Base-by-base conservation (phyloP, 2,888 invertebrate genomes). In the Hirtodrosophila histrioides region DNA sequence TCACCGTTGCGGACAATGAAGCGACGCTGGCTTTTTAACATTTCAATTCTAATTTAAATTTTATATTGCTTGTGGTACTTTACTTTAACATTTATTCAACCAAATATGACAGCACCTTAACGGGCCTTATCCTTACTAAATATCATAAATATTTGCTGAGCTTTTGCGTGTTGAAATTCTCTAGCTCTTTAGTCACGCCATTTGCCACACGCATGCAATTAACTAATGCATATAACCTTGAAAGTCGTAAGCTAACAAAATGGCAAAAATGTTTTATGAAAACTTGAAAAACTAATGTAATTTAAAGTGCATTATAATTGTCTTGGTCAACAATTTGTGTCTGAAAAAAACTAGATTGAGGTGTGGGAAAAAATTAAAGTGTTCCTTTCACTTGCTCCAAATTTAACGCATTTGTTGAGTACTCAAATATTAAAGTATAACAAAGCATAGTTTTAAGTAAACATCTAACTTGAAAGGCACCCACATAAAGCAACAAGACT, bases 11-110 rank as follows among this genome's bases (percentile, higher is more conserved):
- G 77, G 58, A 63, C 43, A 54, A 45, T 61, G 51, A 62, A 56
- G 43, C 40, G 54, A 41, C 57, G 35, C 44, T 58, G 65, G 60
- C 67, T 48, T 81, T 72, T 78, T 58, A 72, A 62, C 77, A 65
- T 81, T 77, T 84, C 77, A 81, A 65, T 77, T 81, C 69, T 61
- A 83, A 81, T 82, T 82, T 81, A 75, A 72, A 75, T 78, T 69
- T 77, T 75, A 69, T 75, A 79, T 84, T 78, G 45, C 39, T 40
- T 24, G 56, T 11, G 31, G 44, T 57, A 31, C 31, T 31, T 9
- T 43, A 10, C 46, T 44, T 12, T 1, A 17, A 17, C 4, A 24
- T 10, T n/a, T 7, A 7, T 3, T 27, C 41, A 10, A 11, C 2
- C 10, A 27, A 9, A 37, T 3, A 8, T 50, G 10, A 17, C 10